Conservation (phyloP, 2,888 invertebrate species). For the Altica lythri region DNA sequence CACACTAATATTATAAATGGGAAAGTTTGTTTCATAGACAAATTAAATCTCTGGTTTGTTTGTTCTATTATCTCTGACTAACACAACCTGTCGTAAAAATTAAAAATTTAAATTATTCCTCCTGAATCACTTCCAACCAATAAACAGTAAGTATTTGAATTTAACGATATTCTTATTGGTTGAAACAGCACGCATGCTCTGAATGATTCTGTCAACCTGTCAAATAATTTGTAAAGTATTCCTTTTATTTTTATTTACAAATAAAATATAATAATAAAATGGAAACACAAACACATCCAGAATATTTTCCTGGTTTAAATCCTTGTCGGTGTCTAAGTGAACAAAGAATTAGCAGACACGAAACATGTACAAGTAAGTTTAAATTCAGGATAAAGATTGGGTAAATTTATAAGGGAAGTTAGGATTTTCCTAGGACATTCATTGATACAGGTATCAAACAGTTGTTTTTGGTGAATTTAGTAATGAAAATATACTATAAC, state of each 20-base stretch:
- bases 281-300: slow-evolving; percentile 32
- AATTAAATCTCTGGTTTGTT: background rate
- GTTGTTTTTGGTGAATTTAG: background rate
- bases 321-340: slow-evolving; percentile 9
- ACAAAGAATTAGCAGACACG: slow-evolving; percentile 10
- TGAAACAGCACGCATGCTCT: background rate
- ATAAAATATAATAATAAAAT: slow-evolving; percentile 16
- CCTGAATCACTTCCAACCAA: no score
- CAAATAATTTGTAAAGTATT: no score
- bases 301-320: slow-evolving; percentile 34
- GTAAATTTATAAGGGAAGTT: no score
- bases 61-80: background rate
- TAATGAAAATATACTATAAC: no score
- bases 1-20: background rate
- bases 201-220: no score
- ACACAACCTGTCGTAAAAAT: no score
- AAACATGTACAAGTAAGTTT: slow-evolving; percentile 15
- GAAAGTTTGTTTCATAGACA: no score
- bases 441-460: background rate
- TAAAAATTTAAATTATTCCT: no score
- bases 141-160: background rate
- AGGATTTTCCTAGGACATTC: no score
- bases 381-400: background rate
- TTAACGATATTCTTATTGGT: background rate
- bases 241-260: no score